Percentiles rank a stretch among this genome's conserved stretches.
Evolutionary conservation across 2,797 vertebrate species (phyloP).

Genomic region (Sternotherus odoratus): DNA sequence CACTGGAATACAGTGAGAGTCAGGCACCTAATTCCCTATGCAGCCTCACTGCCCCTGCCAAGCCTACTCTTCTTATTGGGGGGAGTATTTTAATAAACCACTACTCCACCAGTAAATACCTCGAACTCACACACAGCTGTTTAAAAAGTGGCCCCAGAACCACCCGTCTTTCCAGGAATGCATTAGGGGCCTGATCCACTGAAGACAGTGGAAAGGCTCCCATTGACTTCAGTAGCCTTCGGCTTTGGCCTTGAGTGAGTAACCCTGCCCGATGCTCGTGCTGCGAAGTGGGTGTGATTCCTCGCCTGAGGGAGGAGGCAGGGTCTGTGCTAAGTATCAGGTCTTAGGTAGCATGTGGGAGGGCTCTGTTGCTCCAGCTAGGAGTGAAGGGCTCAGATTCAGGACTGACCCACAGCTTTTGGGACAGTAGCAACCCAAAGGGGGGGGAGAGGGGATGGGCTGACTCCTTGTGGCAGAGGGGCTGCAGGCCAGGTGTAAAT

Average conservation of each 20-base stretch:
- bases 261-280: not conserved
- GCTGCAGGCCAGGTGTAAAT: not conserved
- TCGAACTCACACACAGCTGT: not conserved
- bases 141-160: not conserved
- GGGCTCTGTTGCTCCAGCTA: not conserved
- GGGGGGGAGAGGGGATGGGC: too few relatives aligned
- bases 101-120: not conserved
- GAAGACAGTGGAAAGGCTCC: not conserved
- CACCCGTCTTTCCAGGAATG: not conserved
- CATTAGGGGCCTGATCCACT: fast-evolving
- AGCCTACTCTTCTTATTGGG: not conserved
- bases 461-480: not conserved
- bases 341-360: not conserved
- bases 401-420: not conserved
- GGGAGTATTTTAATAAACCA: fast-evolving
- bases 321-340: not conserved
- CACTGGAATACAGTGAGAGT: fast-evolving
- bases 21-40: not conserved
- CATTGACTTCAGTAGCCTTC: not conserved
- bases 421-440: not conserved
- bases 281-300: not conserved
- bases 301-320: not conserved
- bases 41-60: not conserved
- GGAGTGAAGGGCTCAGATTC: not conserved
- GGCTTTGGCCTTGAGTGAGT: not conserved